Conservation (phyloP, 2,888 invertebrate genomes). For the Xylocampa areola region DNA sequence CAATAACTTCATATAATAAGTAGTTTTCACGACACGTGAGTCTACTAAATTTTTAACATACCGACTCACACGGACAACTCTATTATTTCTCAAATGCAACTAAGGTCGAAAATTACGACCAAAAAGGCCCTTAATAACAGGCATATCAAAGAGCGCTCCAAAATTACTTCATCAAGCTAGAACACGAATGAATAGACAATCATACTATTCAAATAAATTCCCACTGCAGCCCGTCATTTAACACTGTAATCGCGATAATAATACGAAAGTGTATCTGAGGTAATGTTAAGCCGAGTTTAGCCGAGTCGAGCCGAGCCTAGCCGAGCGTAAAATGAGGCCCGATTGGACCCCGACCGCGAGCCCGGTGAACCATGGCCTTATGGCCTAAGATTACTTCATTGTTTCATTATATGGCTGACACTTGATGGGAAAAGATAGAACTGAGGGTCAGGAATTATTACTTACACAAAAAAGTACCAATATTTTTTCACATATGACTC, state of each 20-base stretch:
- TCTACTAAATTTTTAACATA: no score
- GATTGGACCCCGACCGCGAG: constrained; percentile 52
- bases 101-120: no score
- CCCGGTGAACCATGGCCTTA: constrained; percentile 62
- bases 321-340: constrained; percentile 68
- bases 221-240: constrained; percentile 60
- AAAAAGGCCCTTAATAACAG: background rate
- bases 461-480: no score
- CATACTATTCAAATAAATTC: constrained; percentile 47
- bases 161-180: constrained; percentile 25
- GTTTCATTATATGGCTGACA: constrained; percentile 42
- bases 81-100: no score
- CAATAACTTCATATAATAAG: no score
- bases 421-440: constrained; percentile 29
- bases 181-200: constrained; percentile 39
- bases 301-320: constrained; percentile 47
- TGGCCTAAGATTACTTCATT: constrained; percentile 61
- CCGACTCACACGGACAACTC: no score
- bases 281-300: constrained; percentile 30
- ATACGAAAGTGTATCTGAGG: constrained; percentile 70
- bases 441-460: background rate
- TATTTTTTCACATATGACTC: no score
- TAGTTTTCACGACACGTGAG: no score
- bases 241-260: constrained; percentile 65
- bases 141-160: constrained; percentile 3